Evolutionary conservation across 2,888 invertebrate genomes (phyloP).

Genomic region (Trichogramma evanescens): DNA sequence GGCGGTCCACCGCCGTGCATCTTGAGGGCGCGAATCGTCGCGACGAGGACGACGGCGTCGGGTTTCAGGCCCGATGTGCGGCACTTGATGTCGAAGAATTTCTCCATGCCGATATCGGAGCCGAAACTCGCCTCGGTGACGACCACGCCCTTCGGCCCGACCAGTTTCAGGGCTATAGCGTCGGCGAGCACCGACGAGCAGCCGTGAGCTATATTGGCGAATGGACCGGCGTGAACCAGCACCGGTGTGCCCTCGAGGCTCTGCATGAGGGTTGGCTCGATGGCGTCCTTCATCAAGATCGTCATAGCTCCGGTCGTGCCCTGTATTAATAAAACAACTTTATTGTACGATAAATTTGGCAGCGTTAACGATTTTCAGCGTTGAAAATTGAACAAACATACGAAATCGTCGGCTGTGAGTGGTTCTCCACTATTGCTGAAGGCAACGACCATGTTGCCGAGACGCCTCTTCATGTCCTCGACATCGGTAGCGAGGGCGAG

Average conservation of each 20-base stretch:
- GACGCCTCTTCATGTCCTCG: constrained; percentile 79
- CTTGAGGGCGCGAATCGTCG: constrained; percentile 90
- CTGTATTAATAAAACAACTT: constrained; percentile 43
- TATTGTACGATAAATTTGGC: neutral
- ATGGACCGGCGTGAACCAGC: constrained; percentile 94
- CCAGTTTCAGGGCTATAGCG: constrained; percentile 85
- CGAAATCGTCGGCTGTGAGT: constrained; percentile 86
- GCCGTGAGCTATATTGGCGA: constrained; percentile 98
- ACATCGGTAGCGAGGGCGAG: constrained; percentile 79
- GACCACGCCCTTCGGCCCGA: constrained; percentile 84
- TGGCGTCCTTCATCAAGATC: constrained; percentile 87
- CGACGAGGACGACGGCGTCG: constrained; percentile 85
- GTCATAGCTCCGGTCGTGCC: constrained; percentile 90
- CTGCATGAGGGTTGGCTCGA: constrained; percentile 96
- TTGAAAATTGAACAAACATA: constrained; percentile 40
- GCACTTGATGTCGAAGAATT: constrained; percentile 96
- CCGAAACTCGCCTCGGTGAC: constrained; percentile 98
- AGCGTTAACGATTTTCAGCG: neutral
- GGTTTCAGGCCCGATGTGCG: constrained; percentile 79
- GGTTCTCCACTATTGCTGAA: constrained; percentile 70
- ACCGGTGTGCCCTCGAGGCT: constrained; percentile 93
- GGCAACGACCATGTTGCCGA: constrained; percentile 87
- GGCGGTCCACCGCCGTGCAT: constrained; percentile 98
- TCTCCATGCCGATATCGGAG: constrained; percentile 97
- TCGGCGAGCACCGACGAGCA: constrained; percentile 95